Percentiles rank a stretch among this genome's conserved stretches.
Conservation (phyloP, 1,140 invertebrate species). For the Paralvinella palmiformis region DNA sequence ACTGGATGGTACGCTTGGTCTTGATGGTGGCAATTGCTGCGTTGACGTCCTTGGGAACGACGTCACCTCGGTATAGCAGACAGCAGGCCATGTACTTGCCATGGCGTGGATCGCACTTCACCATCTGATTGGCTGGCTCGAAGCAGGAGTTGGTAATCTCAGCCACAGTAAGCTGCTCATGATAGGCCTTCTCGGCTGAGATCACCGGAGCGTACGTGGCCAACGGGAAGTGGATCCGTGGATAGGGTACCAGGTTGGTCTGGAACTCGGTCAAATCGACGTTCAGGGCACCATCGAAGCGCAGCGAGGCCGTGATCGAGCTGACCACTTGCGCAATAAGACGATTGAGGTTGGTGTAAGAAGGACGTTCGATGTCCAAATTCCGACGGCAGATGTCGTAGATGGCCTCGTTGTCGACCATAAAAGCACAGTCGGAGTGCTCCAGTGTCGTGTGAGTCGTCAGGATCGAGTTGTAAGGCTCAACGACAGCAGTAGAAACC, state of each 20-base stretch:
- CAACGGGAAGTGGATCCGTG: constrained; percentile 47
- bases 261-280: constrained; percentile 80
- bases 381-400: constrained; percentile 72
- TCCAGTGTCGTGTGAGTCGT: constrained; percentile 75
- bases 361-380: constrained; percentile 66
- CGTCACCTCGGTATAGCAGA: constrained; percentile 50
- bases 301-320: constrained; percentile 57
- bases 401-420: constrained; percentile 81
- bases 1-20: constrained; percentile 22
- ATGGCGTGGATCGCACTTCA: constrained; percentile 83
- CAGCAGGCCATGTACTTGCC: constrained; percentile 79
- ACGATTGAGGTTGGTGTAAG: constrained; percentile 74
- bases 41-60: constrained; percentile 76
- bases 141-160: constrained; percentile 85
- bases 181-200: constrained; percentile 46
- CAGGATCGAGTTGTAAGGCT: constrained; percentile 80
- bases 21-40: constrained; percentile 63
- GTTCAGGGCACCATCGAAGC: constrained; percentile 80
- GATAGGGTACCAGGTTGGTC: constrained; percentile 50
- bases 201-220: constrained; percentile 46
- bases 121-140: constrained; percentile 84
- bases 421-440: constrained; percentile 72
- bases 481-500: constrained; percentile 76
- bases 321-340: constrained; percentile 66
- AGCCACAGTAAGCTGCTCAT: constrained; percentile 56